Conservation (phyloP, 1,140 invertebrate genomes). For the Drosophila eugracilis region DNA sequence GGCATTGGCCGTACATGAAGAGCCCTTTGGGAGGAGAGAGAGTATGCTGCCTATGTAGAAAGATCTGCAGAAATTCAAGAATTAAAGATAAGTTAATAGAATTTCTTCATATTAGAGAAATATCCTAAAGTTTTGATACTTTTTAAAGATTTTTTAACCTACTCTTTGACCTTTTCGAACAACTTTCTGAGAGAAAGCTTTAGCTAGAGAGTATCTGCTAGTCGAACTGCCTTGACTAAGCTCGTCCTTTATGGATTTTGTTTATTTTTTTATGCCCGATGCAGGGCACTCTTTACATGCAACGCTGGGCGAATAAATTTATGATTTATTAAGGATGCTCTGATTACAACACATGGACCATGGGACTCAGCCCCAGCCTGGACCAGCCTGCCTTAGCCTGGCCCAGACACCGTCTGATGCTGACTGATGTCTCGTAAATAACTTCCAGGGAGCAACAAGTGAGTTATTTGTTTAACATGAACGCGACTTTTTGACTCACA, state of each 20-base stretch:
- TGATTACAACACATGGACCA: constrained; percentile 76
- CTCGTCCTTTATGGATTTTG: background rate
- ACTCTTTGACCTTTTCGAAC: no score
- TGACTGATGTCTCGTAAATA: constrained; percentile 82
- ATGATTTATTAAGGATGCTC: constrained; percentile 85
- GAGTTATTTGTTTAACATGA: constrained; percentile 84
- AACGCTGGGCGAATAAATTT: constrained; percentile 75
- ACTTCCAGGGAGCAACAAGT: constrained; percentile 55
- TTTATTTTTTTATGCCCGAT: constrained; percentile 1
- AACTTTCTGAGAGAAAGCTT: background rate
- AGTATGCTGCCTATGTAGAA: no score
- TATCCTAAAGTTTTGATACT: no score
- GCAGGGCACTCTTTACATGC: constrained; percentile 41
- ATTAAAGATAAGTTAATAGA: no score
- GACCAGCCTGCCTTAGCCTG: no score
- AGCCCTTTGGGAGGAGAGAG: no score
- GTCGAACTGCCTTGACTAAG: background rate
- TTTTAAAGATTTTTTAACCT: background rate
- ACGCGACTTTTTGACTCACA: constrained; percentile 79
- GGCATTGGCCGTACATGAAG: background rate
- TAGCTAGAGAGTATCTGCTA: background rate
- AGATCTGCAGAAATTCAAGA: no score
- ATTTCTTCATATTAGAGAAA: no score
- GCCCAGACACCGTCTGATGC: constrained; percentile 30
- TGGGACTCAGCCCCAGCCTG: no score